These are phyloP conservation scores for Gorsachius goisagi DNA, from an alignment of 2,113 vertebrate genomes.

Conservation along the genomic window DNA sequence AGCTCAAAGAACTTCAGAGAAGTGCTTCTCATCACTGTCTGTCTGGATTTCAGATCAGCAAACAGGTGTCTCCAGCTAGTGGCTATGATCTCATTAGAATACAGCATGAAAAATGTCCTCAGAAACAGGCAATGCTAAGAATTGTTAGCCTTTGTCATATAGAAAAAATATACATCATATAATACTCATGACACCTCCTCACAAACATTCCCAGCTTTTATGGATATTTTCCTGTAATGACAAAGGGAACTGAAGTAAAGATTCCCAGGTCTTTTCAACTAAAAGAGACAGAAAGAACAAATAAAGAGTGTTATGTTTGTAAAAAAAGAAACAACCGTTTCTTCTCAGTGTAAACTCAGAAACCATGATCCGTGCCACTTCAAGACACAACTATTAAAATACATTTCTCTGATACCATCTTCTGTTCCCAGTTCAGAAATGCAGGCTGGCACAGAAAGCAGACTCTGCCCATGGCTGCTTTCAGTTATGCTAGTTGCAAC, in stretches of 20 bases:
- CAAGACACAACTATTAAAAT: background rate
- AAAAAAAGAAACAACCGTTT: background rate
- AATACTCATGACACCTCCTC: background rate
- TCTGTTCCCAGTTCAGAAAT: background rate
- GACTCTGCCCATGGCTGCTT: background rate
- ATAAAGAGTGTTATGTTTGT: background rate
- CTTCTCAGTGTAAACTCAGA: background rate
- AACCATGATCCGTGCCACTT: background rate
- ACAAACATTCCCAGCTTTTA: background rate
- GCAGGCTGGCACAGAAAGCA: background rate
- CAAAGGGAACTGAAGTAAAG: background rate
- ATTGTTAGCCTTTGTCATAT: background rate
- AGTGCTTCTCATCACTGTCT: background rate
- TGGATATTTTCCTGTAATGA: background rate
- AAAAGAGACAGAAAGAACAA: background rate
- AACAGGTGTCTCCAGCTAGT: background rate
- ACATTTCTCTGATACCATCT: background rate
- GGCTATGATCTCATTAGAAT: background rate
- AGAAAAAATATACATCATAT: background rate
- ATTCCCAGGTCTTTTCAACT: background rate
- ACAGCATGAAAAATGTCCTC: background rate
- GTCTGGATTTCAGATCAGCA: background rate
- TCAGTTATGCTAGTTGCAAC: background rate
- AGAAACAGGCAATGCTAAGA: background rate
- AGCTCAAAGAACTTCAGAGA: background rate